Percentiles rank a stretch among this genome's conserved stretches.
These are phyloP conservation scores for Vulpes vulpes DNA, from an alignment of 2,113 vertebrate species.

Conservation along the genomic window DNA sequence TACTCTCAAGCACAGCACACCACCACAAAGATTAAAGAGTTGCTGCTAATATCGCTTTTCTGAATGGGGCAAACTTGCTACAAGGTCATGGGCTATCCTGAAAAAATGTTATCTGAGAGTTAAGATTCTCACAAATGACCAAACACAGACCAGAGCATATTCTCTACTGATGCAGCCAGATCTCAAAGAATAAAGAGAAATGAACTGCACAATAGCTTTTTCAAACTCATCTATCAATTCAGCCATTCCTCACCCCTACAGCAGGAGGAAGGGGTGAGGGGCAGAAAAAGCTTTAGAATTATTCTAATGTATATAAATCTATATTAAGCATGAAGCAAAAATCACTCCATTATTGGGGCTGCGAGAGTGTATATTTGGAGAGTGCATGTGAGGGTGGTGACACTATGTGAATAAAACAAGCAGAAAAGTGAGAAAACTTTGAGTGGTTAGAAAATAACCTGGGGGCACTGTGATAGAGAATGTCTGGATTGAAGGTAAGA, in stretches of 20 bases:
- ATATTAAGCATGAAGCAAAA: neutral
- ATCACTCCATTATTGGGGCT: neutral
- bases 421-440: neutral
- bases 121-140: neutral
- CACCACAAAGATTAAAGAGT: neutral
- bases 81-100: neutral
- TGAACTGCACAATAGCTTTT: neutral
- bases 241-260: neutral
- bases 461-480: neutral
- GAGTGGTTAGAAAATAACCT: neutral
- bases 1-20: neutral
- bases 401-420: neutral
- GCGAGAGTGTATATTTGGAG: neutral
- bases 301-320: neutral
- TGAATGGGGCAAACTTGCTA: neutral
- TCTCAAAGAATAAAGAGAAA: neutral
- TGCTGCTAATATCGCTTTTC: neutral
- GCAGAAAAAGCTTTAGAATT: neutral
- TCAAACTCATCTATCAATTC: neutral
- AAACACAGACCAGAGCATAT: neutral
- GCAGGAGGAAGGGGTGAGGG: neutral
- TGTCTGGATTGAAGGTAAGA: neutral
- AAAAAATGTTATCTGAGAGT: neutral
- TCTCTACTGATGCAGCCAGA: neutral
- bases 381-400: neutral